These are phyloP conservation scores for Ochropacha duplaris DNA, from an alignment of 2,888 invertebrate genomes.

Conservation along the genomic window DNA sequence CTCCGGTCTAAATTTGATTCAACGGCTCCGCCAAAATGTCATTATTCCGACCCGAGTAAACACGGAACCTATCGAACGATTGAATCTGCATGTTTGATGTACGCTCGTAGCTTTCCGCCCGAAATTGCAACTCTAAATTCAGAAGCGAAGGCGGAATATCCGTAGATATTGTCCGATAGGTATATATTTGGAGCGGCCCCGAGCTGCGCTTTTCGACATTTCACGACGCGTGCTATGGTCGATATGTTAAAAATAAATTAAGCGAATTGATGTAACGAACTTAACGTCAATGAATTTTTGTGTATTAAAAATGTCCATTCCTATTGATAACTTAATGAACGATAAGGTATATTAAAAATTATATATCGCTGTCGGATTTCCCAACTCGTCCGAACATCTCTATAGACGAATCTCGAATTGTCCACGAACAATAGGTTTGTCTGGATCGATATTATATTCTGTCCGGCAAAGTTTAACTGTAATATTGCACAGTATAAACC, in stretches of 20 bases:
- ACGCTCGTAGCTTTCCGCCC: slow-evolving; percentile 12
- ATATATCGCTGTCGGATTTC: slow-evolving; percentile 65
- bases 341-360: slow-evolving; percentile 36
- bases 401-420: slow-evolving; percentile 34
- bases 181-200: slow-evolving; percentile 18
- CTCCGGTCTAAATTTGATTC: slow-evolving; percentile 16
- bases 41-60: slow-evolving; percentile 18
- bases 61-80: slow-evolving; percentile 24
- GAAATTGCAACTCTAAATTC: slow-evolving; percentile 22
- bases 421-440: slow-evolving; percentile 33
- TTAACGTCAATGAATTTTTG: slow-evolving; percentile 48
- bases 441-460: slow-evolving; percentile 35
- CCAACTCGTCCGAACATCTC: slow-evolving; percentile 58
- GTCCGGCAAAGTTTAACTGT: slow-evolving; percentile 42
- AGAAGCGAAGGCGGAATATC: slow-evolving; percentile 14
- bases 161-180: slow-evolving; percentile 1
- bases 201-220: slow-evolving; percentile 20
- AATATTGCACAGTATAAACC: slow-evolving; percentile 58
- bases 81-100: slow-evolving; percentile 30
- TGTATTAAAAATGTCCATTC: slow-evolving; percentile 60
- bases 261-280: slow-evolving; percentile 48
- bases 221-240: slow-evolving; percentile 33
- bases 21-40: slow-evolving; percentile 14
- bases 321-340: slow-evolving; percentile 53
- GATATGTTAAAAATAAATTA: slow-evolving; percentile 48